A percentile compares a stretch with the other conserved stretches of the same genome.
phyloP scores from a whole-genome alignment of 1,140 invertebrate species.

The Plutomurus gul region DNA sequence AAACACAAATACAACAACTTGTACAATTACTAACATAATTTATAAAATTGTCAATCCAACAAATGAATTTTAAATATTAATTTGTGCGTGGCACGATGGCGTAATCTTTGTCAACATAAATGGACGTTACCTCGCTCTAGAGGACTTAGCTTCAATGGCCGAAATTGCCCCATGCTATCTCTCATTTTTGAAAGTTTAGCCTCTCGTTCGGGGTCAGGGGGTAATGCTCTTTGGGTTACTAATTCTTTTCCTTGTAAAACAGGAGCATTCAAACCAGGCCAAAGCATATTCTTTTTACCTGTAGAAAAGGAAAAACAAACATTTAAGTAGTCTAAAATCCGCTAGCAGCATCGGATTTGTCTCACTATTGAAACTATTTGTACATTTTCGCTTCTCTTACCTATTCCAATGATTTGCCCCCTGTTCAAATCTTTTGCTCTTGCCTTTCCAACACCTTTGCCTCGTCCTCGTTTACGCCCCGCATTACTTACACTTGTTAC shows the following conservation, averaged over 20 bases:
- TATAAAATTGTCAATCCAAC: too few species aligned
- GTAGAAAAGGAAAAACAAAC: constrained; percentile 31
- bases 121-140: constrained; percentile 86
- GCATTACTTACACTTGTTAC: constrained; percentile 94
- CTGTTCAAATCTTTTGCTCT: constrained; percentile 81
- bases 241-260: constrained; percentile 77
- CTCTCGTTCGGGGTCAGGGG: constrained; percentile 73
- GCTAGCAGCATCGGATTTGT: too few species aligned
- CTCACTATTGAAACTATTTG: too few species aligned
- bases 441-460: constrained; percentile 74
- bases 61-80: too few species aligned
- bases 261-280: constrained; percentile 88
- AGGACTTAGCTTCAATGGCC: constrained; percentile 69
- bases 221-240: constrained; percentile 69
- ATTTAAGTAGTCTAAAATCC: too few species aligned
- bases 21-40: too few species aligned
- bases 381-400: too few species aligned
- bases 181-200: constrained; percentile 72
- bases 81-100: too few species aligned
- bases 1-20: too few species aligned
- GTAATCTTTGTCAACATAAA: too few species aligned
- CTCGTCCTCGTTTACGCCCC: constrained; percentile 90
- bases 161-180: constrained; percentile 70
- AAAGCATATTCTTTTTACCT: constrained; percentile 79
- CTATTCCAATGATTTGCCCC: constrained; percentile 86